Conservation (phyloP, 2,113 vertebrate species). For the Cololabis saira region DNA sequence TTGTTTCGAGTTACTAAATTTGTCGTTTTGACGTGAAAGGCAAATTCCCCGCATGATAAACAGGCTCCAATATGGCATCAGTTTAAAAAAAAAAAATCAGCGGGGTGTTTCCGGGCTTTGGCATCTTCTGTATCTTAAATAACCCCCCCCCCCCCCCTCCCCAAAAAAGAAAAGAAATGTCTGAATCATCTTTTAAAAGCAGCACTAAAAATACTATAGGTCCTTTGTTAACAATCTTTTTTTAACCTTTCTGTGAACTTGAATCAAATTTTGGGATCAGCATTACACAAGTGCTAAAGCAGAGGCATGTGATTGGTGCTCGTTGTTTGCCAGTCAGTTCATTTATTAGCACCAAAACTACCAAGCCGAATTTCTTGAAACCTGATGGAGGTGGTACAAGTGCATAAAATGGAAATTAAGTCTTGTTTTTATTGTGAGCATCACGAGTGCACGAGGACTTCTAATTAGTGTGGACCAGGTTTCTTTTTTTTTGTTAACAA, state of each 20-base stretch:
- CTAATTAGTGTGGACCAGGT: too few relatives aligned
- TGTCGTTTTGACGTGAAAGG: slow-evolving; percentile 43
- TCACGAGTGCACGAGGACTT: too few relatives aligned
- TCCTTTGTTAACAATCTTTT: background rate
- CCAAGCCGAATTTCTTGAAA: too few relatives aligned
- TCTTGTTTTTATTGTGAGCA: too few relatives aligned
- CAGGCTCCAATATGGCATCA: slow-evolving; percentile 15
- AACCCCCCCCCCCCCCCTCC: too few relatives aligned
- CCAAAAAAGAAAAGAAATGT: background rate
- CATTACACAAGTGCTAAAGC: too few relatives aligned
- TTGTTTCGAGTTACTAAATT: slow-evolving; percentile 51
- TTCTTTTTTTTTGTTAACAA: too few relatives aligned
- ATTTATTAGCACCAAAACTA: background rate
- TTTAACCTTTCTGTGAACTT: background rate
- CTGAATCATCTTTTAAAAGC: background rate
- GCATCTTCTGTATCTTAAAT: background rate
- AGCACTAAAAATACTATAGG: background rate
- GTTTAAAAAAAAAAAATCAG: background rate
- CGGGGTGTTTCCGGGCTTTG: background rate
- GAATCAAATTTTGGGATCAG: slow-evolving; percentile 5
- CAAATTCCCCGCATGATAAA: slow-evolving; percentile 50
- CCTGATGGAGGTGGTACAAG: background rate
- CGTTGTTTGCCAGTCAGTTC: background rate
- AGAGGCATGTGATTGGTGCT: background rate
- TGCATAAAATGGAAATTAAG: background rate